Base-by-base conservation (phyloP, 2,888 invertebrate genomes). In the Lithophane leautieri region DNA sequence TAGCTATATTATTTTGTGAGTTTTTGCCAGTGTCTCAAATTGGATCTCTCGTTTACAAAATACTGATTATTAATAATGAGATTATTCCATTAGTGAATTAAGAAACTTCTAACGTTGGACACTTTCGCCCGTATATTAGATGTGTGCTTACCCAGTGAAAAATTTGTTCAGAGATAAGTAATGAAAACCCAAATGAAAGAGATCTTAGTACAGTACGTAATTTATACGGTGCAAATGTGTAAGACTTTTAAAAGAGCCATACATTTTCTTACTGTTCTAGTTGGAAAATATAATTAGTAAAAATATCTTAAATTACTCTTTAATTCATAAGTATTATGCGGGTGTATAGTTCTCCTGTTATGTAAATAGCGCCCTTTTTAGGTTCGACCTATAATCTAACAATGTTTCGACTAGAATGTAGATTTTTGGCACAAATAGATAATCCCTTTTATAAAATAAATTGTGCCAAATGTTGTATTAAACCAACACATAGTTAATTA, bases 61-160 rank as follows among this genome's bases (percentile, higher is more conserved):
- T 92, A 91, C 90, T 88, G 82, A 86, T 92, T 93, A 93, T 90
- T 93, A 92, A 85, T 89, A 89, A 90, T 94, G 95, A 95, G 95
- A 95, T 95, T 95, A 96, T 96, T 96, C 96, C 96, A 96, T 95
- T 96, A 96, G 96, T 93, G 93, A 94, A 93, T 92, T 96, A 96
- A 95, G 96, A 87, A 91, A 90, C 79, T 85, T 84, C 56, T 86
- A 82, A 82, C 79, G 75, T 82, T 82, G 78, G 73, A 85, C 77
- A 70, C 77, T 82, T 83, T 79, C 83, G 82, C 87, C 87, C 87
- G 86, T 82, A 78, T 81, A 81, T 60, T 76, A 74, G 67, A 73
- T 74, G 73, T 78, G 84, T 78, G 75, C 61, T 82, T 68, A 60
- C 73, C 67, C 73, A 78, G 84, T 87, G 84, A 80, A 81, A 58